Conservation (phyloP, 2,797 vertebrate species). For the Eleutherodactylus coqui region DNA sequence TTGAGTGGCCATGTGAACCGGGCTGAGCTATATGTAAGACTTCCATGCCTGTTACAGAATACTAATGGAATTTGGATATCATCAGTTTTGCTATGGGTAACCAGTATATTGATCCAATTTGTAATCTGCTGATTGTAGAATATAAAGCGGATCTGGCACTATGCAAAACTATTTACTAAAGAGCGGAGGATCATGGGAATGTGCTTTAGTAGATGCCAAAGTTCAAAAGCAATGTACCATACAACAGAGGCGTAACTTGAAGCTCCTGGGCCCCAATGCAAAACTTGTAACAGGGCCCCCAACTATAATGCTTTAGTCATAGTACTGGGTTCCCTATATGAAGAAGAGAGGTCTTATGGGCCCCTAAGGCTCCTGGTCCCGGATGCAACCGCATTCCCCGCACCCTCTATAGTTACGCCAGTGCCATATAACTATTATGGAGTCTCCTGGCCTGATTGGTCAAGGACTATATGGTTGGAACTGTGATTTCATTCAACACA, state of each 20-base stretch:
- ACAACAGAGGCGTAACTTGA: too few species aligned
- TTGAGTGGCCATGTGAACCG: neutral
- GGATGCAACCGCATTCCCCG: too few species aligned
- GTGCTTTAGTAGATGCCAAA: neutral
- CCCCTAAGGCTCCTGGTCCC: too few species aligned
- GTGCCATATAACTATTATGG: neutral
- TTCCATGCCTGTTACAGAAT: neutral
- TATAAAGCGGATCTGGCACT: neutral
- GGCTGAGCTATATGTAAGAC: neutral
- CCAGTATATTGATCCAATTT: neutral
- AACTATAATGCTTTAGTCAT: too few species aligned
- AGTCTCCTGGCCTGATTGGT: neutral
- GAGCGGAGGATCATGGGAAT: neutral
- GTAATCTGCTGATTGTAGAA: neutral
- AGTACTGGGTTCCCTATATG: too few species aligned
- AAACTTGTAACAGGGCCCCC: too few species aligned
- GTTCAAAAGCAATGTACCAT: neutral
- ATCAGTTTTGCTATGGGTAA: neutral
- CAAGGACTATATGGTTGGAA: neutral
- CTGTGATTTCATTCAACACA: neutral
- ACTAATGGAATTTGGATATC: neutral
- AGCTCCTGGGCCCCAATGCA: too few species aligned
- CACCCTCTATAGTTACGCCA: too few species aligned
- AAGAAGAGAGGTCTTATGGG: too few species aligned
- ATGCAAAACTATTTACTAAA: neutral